Conservation (phyloP, 2,888 invertebrate genomes). For the Hirtodrosophila confusa region DNA sequence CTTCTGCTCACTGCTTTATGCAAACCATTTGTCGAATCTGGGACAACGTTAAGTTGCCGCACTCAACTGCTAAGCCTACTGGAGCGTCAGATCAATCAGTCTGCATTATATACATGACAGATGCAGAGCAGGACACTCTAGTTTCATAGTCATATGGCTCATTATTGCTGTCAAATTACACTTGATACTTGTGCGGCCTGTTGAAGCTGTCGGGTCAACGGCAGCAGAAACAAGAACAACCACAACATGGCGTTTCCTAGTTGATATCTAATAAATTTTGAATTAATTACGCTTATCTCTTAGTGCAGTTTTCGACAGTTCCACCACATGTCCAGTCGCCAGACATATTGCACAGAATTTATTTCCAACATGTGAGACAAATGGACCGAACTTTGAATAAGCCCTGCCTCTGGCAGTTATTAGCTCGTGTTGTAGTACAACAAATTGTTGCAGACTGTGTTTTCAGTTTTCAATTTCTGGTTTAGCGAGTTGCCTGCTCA, state of each 20-base stretch:
- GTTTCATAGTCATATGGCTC: constrained; percentile 10
- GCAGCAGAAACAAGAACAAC: constrained; percentile 16
- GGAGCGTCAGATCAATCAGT: constrained; percentile 73
- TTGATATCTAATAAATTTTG: constrained; percentile 71
- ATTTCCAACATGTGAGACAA: constrained; percentile 19
- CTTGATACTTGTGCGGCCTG: constrained; percentile 65
- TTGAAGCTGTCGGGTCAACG: constrained; percentile 17
- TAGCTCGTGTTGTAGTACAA: constrained; percentile 25
- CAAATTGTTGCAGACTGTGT: constrained; percentile 44
- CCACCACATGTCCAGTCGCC: constrained; percentile 11
- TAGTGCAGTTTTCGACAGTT: constrained; percentile 42
- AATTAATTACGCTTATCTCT: constrained; percentile 74
- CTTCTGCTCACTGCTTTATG: constrained; percentile 4
- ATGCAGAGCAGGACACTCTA: constrained; percentile 2
- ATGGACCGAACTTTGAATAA: constrained; percentile 26
- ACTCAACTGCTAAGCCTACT: too few species aligned
- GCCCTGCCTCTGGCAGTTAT: constrained; percentile 41
- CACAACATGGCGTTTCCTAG: constrained; percentile 19
- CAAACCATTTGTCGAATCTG: constrained; percentile 1
- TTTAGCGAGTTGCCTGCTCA: constrained; percentile 21
- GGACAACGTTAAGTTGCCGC: constrained; percentile 22
- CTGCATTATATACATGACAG: constrained; percentile 54
- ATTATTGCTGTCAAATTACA: constrained; percentile 60
- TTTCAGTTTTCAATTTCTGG: constrained; percentile 34
- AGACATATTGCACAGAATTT: constrained; percentile 9